Percentiles rank a stretch among this genome's conserved stretches.
phyloP scores from a whole-genome alignment of 1,140 invertebrate genomes.

The Episyrphus balteatus region DNA sequence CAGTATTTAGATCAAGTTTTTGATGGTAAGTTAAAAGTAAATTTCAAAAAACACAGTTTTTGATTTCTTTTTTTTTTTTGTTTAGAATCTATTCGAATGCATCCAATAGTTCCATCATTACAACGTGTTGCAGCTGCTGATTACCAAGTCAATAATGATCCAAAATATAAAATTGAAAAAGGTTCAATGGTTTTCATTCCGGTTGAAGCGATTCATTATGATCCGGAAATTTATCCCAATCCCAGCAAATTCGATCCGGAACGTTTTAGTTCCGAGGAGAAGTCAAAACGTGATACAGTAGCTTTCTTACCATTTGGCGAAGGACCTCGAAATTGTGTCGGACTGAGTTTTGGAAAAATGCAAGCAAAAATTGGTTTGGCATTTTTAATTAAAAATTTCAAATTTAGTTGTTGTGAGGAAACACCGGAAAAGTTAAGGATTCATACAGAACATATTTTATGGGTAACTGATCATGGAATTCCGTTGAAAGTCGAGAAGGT shows the following conservation, averaged over 20 bases:
- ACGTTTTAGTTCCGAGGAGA: conserved; percentile 44
- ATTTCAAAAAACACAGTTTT: background rate
- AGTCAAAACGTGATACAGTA: conserved; percentile 16
- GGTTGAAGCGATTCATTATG: conserved; percentile 45
- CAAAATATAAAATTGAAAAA: conserved; percentile 28
- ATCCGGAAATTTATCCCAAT: conserved; percentile 48
- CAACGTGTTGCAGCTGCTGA: conserved; percentile 35
- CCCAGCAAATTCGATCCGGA: conserved; percentile 55
- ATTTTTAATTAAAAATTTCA: conserved; percentile 18
- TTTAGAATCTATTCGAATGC: conserved; percentile 42
- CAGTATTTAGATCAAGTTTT: conserved; percentile 30
- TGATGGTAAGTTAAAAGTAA: conserved; percentile 9
- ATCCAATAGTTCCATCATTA: conserved; percentile 40
- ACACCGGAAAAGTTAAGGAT: conserved; percentile 8
- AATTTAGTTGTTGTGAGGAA: conserved; percentile 25
- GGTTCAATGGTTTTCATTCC: conserved; percentile 36
- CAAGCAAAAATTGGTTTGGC: conserved; percentile 21
- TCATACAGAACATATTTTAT: too few species aligned
- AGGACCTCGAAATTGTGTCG: conserved; percentile 53
- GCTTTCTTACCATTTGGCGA: conserved; percentile 59
- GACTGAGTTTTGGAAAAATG: conserved; percentile 27
- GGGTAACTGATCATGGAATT: too few species aligned
- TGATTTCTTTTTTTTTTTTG: background rate
- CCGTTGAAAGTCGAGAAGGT: too few species aligned
- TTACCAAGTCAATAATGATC: conserved; percentile 37